Conservation (phyloP, 2,113 vertebrate species). For the Vidua macroura region DNA sequence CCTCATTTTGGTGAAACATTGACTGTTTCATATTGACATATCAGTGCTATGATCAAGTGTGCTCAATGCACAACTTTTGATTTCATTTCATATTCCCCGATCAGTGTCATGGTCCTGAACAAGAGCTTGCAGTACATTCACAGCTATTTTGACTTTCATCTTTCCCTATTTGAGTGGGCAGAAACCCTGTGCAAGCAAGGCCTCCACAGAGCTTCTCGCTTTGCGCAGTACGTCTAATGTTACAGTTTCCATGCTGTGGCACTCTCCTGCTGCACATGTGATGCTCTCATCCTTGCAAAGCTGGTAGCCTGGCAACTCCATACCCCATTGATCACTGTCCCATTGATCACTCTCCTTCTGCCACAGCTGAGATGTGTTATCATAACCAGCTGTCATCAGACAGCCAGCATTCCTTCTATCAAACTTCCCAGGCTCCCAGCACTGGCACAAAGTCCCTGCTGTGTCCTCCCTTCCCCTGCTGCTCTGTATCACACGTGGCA, state of each 20-base stretch:
- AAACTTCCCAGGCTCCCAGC: not conserved
- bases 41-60: not conserved
- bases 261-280: not conserved
- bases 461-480: not conserved
- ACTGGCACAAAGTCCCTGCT: not conserved
- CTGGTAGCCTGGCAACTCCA: slow-evolving; percentile 1
- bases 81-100: not conserved
- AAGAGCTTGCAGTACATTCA: not conserved
- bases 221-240: not conserved
- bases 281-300: not conserved
- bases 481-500: not conserved
- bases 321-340: not conserved
- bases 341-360: not conserved
- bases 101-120: not conserved
- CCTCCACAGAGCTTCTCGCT: not conserved
- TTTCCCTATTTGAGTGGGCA: not conserved
- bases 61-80: not conserved
- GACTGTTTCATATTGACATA: too few species aligned
- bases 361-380: not conserved
- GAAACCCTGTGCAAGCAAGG: not conserved
- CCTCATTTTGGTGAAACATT: not conserved
- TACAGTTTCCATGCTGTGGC: not conserved
- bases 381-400: not conserved
- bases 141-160: not conserved
- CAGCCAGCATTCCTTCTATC: not conserved